Evolutionary conservation across 1,140 invertebrate genomes (phyloP).

Genomic region (Atta colombica): DNA sequence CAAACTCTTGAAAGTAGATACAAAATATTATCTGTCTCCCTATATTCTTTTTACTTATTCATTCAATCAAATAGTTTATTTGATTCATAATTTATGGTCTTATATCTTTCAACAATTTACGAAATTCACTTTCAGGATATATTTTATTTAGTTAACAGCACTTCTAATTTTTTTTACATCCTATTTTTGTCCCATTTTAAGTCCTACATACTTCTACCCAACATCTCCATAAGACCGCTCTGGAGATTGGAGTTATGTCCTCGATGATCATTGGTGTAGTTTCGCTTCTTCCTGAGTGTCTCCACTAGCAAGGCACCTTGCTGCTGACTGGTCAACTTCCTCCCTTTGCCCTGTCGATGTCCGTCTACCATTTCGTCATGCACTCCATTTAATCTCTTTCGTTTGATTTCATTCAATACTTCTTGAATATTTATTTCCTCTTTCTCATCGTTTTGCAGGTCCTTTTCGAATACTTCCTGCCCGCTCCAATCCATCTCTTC

Average conservation of each 20-base stretch:
- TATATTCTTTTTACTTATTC: neutral
- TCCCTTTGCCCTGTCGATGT: conserved; percentile 80
- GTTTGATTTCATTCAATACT: conserved; percentile 79
- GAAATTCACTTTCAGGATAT: neutral
- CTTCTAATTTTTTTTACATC: neutral
- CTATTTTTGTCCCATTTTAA: conserved; percentile 13
- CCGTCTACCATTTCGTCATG: conserved; percentile 74
- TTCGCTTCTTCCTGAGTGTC: conserved; percentile 89
- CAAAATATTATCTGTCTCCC: neutral
- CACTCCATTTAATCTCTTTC: conserved; percentile 69
- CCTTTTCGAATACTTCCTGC: conserved; percentile 59
- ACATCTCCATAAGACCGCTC: conserved; percentile 92
- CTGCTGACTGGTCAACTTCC: conserved; percentile 89
- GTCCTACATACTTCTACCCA: conserved; percentile 91
- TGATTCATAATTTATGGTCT: neutral
- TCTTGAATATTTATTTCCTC: conserved; percentile 67
- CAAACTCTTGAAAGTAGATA: neutral
- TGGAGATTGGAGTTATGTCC: conserved; percentile 87
- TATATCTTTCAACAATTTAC: neutral
- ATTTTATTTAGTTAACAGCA: neutral
- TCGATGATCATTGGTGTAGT: conserved; percentile 83
- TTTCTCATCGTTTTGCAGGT: conserved; percentile 17
- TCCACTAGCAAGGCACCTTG: conserved; percentile 91
- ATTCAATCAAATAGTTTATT: neutral
- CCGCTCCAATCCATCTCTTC: conserved; percentile 26